Evolutionary conservation across 2,888 invertebrate species (phyloP), one percentile per base, ranked within the genome.

Genomic region (Drosophila gaucha): DNA sequence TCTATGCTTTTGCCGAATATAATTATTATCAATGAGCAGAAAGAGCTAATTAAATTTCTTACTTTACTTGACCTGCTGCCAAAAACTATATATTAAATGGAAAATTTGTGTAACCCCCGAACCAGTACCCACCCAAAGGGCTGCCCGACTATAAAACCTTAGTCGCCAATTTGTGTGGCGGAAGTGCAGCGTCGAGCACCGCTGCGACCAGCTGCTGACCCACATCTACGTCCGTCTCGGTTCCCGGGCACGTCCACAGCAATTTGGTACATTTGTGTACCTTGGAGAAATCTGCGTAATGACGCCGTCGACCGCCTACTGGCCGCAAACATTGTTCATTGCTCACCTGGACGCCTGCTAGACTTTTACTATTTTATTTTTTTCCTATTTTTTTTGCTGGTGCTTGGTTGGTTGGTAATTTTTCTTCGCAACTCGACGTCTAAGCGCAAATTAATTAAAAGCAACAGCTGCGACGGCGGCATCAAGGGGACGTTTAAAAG

Each of bases 261-360:
- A 78, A 74, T 70, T 74, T 70, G 22, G 24, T 5, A 10, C 2
- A 5, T n/a, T 14, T 28, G 46, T 20, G 49, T 52, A 52, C 86
- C 80, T 82, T 83, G 39, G 71, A 86, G 84, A 74, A 82, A 82
- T 80, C 71, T 86, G 63, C 67, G 67, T 78, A 75, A 85, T 78
- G 74, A 55, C 54, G 38, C 28, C 39, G 22, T 9, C 41, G 41
- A 14, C 41, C 20, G 33, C 31, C 51, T 41, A 38, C 58, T 44
- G 44, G 41, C 67, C 72, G 43, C 67, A 67, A 76, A 56, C 44
- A 46, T n/a, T 38, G 43, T 43, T n/a, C 65, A 67, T 72, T 73
- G 70, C 73, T 72, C 67, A 74, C 28, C 50, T 58, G 58, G 47
- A 6, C 44, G 20, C 12, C 28, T 28, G 12, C 20, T 47, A 51